Evolutionary conservation across 2,888 invertebrate genomes (phyloP).

Genomic region (Phyllotreta striolata): DNA sequence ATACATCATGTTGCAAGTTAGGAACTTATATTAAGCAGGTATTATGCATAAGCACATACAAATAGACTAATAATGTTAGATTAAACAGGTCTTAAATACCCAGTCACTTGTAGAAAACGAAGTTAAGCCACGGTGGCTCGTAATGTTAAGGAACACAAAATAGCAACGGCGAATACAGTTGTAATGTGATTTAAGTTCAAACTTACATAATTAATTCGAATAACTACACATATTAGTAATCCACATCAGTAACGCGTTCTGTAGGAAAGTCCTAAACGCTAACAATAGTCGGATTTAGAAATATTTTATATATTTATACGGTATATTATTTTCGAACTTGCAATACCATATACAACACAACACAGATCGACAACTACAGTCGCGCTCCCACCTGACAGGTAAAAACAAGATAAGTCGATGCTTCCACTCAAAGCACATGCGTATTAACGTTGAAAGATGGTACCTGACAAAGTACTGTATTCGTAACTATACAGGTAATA

Average conservation of each 20-base stretch:
- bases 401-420: constrained; percentile 43
- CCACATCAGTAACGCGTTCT: constrained; percentile 36
- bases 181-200: constrained; percentile 26
- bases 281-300: constrained; percentile 29
- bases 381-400: constrained; percentile 48
- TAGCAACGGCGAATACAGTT: constrained; percentile 46
- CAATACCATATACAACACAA: constrained; percentile 33
- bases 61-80: neutral
- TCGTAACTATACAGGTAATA: no score
- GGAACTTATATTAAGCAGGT: no score
- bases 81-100: constrained; percentile 23
- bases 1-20: no score
- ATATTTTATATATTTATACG: no score
- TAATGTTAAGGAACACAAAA: constrained; percentile 49
- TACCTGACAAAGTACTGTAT: constrained; percentile 14
- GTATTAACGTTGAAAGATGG: constrained; percentile 34
- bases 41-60: no score
- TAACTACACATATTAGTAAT: constrained; percentile 33
- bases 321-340: constrained; percentile 15
- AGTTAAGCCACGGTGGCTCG: constrained; percentile 57
- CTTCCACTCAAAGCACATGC: constrained; percentile 47
- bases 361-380: constrained; percentile 41
- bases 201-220: constrained; percentile 32
- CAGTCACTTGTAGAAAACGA: constrained; percentile 37
- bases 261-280: constrained; percentile 38